These are phyloP conservation scores for Spilarctia lutea DNA, from an alignment of 2,888 invertebrate species.

Conservation along the genomic window DNA sequence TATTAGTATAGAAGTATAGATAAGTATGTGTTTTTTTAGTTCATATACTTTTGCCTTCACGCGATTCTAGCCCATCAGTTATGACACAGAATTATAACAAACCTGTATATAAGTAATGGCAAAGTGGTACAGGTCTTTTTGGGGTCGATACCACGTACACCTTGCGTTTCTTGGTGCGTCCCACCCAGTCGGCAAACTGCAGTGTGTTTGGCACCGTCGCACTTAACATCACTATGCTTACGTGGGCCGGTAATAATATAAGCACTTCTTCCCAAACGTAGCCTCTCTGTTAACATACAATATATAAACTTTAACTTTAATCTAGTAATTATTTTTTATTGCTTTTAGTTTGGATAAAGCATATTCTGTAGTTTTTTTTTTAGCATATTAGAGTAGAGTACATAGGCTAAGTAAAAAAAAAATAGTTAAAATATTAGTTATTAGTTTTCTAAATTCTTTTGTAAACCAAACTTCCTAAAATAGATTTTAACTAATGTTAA, in stretches of 20 bases:
- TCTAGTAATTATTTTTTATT: too few species aligned
- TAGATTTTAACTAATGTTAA: too few species aligned
- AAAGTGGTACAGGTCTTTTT: constrained; percentile 97
- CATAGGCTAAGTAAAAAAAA: too few species aligned
- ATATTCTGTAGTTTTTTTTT: too few species aligned
- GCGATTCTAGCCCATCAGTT: not conserved
- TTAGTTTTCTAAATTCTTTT: too few species aligned
- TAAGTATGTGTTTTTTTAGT: too few species aligned
- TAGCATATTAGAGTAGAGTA: too few species aligned
- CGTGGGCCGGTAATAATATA: constrained; percentile 97
- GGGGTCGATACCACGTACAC: constrained; percentile 97
- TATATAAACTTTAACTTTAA: not conserved
- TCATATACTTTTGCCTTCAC: not conserved
- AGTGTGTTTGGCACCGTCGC: constrained; percentile 99
- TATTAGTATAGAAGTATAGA: too few species aligned
- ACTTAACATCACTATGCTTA: constrained; percentile 98
- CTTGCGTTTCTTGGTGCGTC: constrained; percentile 94
- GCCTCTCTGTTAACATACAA: constrained; percentile 89
- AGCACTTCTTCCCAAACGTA: constrained; percentile 99
- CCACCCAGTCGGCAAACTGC: constrained; percentile 98
- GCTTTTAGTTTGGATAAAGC: too few species aligned
- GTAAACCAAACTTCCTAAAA: too few species aligned
- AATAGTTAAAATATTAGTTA: too few species aligned
- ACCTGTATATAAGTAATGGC: constrained; percentile 97
- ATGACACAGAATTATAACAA: not conserved